These are phyloP conservation scores for Andrena bucephala DNA, from an alignment of 2,888 invertebrate species.

Conservation along the genomic window DNA sequence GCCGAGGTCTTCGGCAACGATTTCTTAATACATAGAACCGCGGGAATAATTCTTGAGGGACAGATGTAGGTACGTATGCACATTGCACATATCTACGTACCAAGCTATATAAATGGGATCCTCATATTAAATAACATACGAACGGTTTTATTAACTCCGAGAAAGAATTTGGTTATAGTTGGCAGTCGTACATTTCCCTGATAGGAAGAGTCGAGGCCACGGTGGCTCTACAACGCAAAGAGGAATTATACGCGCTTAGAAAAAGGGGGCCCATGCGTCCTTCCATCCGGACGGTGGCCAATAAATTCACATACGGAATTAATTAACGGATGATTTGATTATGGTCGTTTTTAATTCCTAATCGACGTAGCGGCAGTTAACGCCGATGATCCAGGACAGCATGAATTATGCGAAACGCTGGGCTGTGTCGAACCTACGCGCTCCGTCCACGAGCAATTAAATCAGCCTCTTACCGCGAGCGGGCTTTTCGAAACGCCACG, in stretches of 20 bases:
- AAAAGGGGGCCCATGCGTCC: constrained; percentile 23
- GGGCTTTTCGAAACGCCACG: constrained; percentile 16
- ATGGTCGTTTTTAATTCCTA: constrained; percentile 67
- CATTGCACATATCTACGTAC: no score
- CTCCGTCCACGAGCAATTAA: constrained; percentile 47
- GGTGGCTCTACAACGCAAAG: constrained; percentile 12
- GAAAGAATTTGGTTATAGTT: constrained; percentile 51
- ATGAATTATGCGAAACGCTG: constrained; percentile 60
- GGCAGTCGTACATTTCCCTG: constrained; percentile 28
- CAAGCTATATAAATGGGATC: no score
- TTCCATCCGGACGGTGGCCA: constrained; percentile 36
- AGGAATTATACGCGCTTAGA: constrained; percentile 41
- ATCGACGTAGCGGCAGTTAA: constrained; percentile 60
- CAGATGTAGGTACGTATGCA: background rate
- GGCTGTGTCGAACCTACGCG: constrained; percentile 10
- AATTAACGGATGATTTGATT: constrained; percentile 73
- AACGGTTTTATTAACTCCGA: no score
- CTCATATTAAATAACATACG: no score
- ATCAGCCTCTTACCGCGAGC: constrained; percentile 11
- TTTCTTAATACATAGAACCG: constrained; percentile 26
- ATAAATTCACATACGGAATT: constrained; percentile 72
- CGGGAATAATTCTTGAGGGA: background rate
- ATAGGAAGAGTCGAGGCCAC: constrained; percentile 29
- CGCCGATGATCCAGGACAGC: constrained; percentile 51
- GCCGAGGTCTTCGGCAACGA: constrained; percentile 9